Evolutionary conservation across 2,888 invertebrate species (phyloP).

Genomic region (Lasiommata megera): DNA sequence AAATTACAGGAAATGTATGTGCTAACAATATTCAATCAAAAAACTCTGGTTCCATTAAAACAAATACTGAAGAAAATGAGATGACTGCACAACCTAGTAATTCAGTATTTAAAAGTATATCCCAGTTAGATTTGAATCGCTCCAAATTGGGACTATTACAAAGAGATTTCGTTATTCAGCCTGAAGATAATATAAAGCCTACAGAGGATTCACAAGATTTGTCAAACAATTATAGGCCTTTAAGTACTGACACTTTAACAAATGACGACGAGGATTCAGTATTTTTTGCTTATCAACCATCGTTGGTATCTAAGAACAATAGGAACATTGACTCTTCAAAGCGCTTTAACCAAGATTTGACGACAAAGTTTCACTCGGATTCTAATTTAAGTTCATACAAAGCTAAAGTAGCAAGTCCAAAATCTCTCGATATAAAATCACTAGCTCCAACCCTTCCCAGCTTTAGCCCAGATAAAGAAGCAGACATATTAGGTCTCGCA

Average conservation of each 20-base stretch:
- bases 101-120: slow-evolving; percentile 33
- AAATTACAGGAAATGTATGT: neutral
- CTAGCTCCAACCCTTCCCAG: slow-evolving; percentile 32
- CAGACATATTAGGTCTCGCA: slow-evolving; percentile 1
- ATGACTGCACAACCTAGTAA: slow-evolving; percentile 51
- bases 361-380: neutral
- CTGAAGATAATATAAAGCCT: slow-evolving; percentile 2
- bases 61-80: slow-evolving; percentile 35
- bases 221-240: slow-evolving; percentile 5
- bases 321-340: neutral
- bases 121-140: neutral
- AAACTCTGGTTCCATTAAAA: neutral
- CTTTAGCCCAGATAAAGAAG: neutral
- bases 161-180: slow-evolving; percentile 27
- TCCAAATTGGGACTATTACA: neutral
- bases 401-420: slow-evolving; percentile 48
- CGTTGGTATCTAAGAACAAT: neutral
- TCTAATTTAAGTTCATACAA: slow-evolving; percentile 44
- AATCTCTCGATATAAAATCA: slow-evolving; percentile 46
- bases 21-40: neutral
- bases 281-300: neutral
- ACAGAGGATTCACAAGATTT: neutral
- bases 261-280: neutral
- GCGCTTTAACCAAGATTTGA: neutral
- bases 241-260: slow-evolving; percentile 9